These are phyloP conservation scores for Hetaerina titia DNA, from an alignment of 2,888 invertebrate species.

Conservation along the genomic window DNA sequence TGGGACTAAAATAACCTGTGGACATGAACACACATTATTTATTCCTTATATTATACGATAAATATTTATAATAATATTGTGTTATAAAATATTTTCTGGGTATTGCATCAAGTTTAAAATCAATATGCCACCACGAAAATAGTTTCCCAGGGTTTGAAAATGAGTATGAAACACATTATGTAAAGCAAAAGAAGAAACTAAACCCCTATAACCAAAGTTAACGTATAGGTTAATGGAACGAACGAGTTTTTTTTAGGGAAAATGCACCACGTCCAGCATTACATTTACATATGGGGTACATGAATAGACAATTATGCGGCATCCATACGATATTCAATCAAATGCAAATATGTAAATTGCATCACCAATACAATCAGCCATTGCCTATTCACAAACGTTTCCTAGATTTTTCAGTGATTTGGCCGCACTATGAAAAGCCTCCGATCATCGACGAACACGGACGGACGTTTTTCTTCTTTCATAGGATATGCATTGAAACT, in stretches of 20 bases:
- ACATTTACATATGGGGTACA: neutral
- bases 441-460: too few relatives aligned
- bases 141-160: neutral
- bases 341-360: neutral
- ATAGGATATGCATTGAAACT: too few relatives aligned
- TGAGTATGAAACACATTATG: neutral
- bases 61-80: too few relatives aligned
- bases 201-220: neutral
- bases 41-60: too few relatives aligned
- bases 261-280: neutral
- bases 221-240: neutral
- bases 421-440: too few relatives aligned
- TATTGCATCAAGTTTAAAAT: too few relatives aligned
- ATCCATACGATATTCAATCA: neutral
- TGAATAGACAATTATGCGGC: neutral
- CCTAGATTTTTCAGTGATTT: neutral
- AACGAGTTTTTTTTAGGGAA: neutral
- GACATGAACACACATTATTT: too few relatives aligned
- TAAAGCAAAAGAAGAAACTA: neutral
- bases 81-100: too few relatives aligned
- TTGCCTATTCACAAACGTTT: neutral
- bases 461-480: too few relatives aligned
- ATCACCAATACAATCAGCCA: neutral
- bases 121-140: neutral
- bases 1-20: too few relatives aligned